Evolutionary conservation across 1,140 invertebrate species (phyloP).

Genomic region (Streblospio benedicti): DNA sequence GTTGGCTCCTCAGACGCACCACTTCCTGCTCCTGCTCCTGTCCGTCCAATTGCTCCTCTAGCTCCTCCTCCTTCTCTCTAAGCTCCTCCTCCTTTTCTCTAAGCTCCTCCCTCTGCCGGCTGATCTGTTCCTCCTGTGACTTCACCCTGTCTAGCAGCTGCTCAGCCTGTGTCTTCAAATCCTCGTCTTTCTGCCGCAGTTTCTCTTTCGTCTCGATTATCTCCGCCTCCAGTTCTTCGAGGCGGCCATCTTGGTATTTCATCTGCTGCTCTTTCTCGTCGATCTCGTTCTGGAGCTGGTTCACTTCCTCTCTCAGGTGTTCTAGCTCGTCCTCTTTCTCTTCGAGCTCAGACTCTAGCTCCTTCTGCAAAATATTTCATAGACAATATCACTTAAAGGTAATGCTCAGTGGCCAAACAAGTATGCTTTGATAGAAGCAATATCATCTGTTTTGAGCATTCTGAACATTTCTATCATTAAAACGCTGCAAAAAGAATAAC

Average conservation of each 20-base stretch:
- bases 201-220: slow-evolving; percentile 25
- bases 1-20: neutral
- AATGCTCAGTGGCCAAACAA: too few species aligned
- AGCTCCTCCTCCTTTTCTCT: slow-evolving; percentile 38
- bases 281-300: slow-evolving; percentile 8
- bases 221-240: slow-evolving; percentile 21
- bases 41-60: too few species aligned
- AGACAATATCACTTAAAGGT: too few species aligned
- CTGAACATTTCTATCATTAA: too few species aligned
- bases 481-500: too few species aligned
- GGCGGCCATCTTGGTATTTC: slow-evolving; percentile 26
- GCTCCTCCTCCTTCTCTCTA: slow-evolving; percentile 39
- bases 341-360: slow-evolving; percentile 22
- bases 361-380: too few species aligned
- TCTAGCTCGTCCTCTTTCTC: slow-evolving; percentile 27
- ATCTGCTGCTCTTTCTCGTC: neutral
- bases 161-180: slow-evolving; percentile 29
- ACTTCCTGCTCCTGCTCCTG: too few species aligned
- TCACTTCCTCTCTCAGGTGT: slow-evolving; percentile 23
- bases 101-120: too few species aligned
- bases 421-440: too few species aligned
- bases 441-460: too few species aligned
- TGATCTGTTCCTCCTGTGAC: too few species aligned
- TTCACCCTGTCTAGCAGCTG: too few species aligned
- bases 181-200: slow-evolving; percentile 27